These are phyloP conservation scores for Octopus bimaculoides DNA, from an alignment of 1,140 invertebrate species.

Conservation along the genomic window DNA sequence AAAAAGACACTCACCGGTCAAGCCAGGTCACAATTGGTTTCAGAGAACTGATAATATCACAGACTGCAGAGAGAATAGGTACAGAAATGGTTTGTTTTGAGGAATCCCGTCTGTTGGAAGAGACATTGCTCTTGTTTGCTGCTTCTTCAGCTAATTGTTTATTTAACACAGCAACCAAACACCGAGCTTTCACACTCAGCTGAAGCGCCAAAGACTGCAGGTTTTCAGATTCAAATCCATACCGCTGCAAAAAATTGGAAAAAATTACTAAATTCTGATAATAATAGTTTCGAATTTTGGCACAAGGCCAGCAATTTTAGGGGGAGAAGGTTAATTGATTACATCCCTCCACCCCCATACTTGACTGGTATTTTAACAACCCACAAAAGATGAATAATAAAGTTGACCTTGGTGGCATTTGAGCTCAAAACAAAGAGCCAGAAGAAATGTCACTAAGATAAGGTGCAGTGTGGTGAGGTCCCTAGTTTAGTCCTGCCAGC, in stretches of 20 bases:
- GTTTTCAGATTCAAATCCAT: constrained; percentile 86
- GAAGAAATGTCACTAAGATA: too few relatives aligned
- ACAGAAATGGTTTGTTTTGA: constrained; percentile 65
- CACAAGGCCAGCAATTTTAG: too few relatives aligned
- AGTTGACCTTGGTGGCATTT: too few relatives aligned
- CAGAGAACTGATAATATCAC: constrained; percentile 76
- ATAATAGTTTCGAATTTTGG: too few relatives aligned
- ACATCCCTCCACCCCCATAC: too few relatives aligned
- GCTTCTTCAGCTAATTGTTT: constrained; percentile 41
- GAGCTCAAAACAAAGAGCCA: too few relatives aligned
- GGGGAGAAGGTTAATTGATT: too few relatives aligned
- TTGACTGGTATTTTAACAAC: too few relatives aligned
- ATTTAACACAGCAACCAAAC: constrained; percentile 67
- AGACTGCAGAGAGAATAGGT: constrained; percentile 77
- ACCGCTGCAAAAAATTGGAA: constrained; percentile 68
- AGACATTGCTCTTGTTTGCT: constrained; percentile 39
- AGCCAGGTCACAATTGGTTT: constrained; percentile 86
- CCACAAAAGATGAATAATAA: too few relatives aligned
- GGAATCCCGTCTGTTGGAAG: constrained; percentile 16
- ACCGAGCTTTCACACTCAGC: constrained; percentile 78
- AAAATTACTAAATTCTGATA: neutral
- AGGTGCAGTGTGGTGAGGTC: too few relatives aligned
- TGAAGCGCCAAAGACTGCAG: constrained; percentile 82
- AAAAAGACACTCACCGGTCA: constrained; percentile 63
- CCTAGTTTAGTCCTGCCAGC: too few relatives aligned